Evolutionary conservation across 2,888 invertebrate species (phyloP).

Genomic region (Hirtodrosophila confusa): DNA sequence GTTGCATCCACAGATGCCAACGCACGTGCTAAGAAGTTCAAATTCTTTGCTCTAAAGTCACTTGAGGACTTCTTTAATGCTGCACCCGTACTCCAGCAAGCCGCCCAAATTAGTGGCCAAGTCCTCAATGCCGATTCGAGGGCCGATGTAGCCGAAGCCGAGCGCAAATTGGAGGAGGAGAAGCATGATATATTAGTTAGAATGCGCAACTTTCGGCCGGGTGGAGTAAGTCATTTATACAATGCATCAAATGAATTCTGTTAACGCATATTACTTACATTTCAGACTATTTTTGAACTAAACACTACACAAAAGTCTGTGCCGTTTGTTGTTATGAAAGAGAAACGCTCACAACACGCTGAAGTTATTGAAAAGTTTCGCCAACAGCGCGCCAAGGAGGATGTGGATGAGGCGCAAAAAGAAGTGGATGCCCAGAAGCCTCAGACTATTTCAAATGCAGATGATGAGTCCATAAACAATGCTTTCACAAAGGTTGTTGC

Average conservation of each 20-base stretch:
- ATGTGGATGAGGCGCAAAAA: conserved; percentile 73
- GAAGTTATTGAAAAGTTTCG: conserved; percentile 85
- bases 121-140: conserved; percentile 86
- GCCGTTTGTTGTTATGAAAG: conserved; percentile 93
- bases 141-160: conserved; percentile 66
- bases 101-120: conserved; percentile 76
- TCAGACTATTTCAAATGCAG: conserved; percentile 82
- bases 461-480: conserved; percentile 85
- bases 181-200: conserved; percentile 81
- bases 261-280: neutral
- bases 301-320: conserved; percentile 91
- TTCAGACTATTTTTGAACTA: conserved; percentile 94
- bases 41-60: conserved; percentile 87
- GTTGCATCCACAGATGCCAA: conserved; percentile 95
- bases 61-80: conserved; percentile 81
- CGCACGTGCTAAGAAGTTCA: conserved; percentile 90
- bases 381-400: conserved; percentile 80
- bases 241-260: neutral
- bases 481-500: conserved; percentile 86
- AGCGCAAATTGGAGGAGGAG: conserved; percentile 77
- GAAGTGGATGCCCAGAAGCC: conserved; percentile 45
- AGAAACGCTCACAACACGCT: conserved; percentile 91
- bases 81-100: conserved; percentile 82
- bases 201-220: conserved; percentile 82
- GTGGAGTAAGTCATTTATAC: conserved; percentile 72